These are phyloP conservation scores for Pipistrellus pygmaeus DNA, from an alignment of 2,797 vertebrate genomes.

Conservation along the genomic window DNA sequence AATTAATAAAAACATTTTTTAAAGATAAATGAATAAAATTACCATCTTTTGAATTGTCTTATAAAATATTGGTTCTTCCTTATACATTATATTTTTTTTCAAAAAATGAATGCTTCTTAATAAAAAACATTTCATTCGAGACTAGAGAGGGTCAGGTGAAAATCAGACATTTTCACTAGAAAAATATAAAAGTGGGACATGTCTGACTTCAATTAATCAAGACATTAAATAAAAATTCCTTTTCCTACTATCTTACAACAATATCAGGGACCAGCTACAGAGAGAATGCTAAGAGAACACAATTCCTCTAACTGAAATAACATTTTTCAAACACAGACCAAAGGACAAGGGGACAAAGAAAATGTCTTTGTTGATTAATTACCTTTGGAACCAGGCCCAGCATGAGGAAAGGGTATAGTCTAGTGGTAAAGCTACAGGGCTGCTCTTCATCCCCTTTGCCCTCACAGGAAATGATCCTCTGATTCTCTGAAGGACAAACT, in stretches of 20 bases:
- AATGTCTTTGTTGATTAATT: slow-evolving; percentile 79
- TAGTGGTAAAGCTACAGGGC: slow-evolving; percentile 51
- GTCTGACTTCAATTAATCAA: slow-evolving; percentile 75
- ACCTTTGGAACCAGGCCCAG: slow-evolving; percentile 75
- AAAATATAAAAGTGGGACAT: slow-evolving; percentile 64
- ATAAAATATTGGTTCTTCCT: slow-evolving; percentile 68
- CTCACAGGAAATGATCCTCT: slow-evolving; percentile 35
- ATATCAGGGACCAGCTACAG: slow-evolving; percentile 39
- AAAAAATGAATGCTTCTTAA: slow-evolving; percentile 16
- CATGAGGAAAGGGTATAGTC: slow-evolving; percentile 26
- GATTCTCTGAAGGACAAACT: slow-evolving; percentile 49
- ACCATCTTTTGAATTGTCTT: slow-evolving; percentile 68
- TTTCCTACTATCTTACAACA: slow-evolving; percentile 60
- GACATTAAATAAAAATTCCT: slow-evolving; percentile 65
- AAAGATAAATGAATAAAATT: slow-evolving; percentile 72
- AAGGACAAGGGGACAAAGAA: slow-evolving; percentile 75
- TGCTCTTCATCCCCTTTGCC: slow-evolving; percentile 37
- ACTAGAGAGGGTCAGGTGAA: slow-evolving; percentile 40
- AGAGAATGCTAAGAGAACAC: slow-evolving; percentile 41
- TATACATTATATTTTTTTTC: slow-evolving; percentile 58
- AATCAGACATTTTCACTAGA: slow-evolving; percentile 46
- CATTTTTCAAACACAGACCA: slow-evolving; percentile 65
- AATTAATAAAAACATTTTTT: too few relatives aligned
- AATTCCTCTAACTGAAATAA: slow-evolving; percentile 65
- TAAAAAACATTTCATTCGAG: slow-evolving; percentile 56